Conservation (phyloP, 1,140 invertebrate species). For the Chymomyza costata region DNA sequence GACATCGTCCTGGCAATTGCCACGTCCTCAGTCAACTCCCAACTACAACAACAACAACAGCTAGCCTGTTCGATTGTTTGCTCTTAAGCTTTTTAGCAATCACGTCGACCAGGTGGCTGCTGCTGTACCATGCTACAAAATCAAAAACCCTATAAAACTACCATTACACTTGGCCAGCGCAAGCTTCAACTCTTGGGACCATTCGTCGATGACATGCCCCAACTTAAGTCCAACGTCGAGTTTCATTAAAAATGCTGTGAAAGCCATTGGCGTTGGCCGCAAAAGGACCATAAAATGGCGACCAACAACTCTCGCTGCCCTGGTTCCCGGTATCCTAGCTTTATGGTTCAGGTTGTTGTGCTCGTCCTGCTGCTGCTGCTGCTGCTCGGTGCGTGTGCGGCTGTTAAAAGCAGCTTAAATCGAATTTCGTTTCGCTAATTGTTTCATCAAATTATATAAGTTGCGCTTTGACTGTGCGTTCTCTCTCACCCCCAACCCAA, state of each 20-base stretch:
- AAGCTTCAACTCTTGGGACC: neutral
- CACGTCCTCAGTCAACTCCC: conserved; percentile 18
- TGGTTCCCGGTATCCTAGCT: too few relatives aligned
- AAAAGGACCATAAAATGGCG: conserved; percentile 16
- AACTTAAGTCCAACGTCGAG: conserved; percentile 23
- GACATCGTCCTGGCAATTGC: conserved; percentile 36
- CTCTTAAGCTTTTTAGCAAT: conserved; percentile 27
- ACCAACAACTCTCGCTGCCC: neutral
- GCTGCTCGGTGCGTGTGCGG: neutral
- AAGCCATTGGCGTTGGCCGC: neutral
- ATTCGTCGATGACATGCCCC: neutral
- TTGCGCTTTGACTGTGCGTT: neutral
- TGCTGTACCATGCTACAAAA: too few relatives aligned
- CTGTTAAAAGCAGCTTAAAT: conserved; percentile 33
- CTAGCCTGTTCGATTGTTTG: conserved; percentile 38
- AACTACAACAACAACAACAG: neutral
- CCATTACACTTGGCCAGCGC: neutral
- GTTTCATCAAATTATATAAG: conserved; percentile 29
- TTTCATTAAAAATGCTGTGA: conserved; percentile 28
- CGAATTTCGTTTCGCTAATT: conserved; percentile 36
- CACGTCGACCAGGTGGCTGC: conserved; percentile 1
- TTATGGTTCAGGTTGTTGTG: too few relatives aligned
- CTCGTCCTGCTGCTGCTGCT: too few relatives aligned
- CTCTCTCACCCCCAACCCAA: too few relatives aligned
- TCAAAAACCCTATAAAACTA: too few relatives aligned